Evolutionary conservation across 2,113 vertebrate species (phyloP).

Genomic region (Hydropotes inermis): DNA sequence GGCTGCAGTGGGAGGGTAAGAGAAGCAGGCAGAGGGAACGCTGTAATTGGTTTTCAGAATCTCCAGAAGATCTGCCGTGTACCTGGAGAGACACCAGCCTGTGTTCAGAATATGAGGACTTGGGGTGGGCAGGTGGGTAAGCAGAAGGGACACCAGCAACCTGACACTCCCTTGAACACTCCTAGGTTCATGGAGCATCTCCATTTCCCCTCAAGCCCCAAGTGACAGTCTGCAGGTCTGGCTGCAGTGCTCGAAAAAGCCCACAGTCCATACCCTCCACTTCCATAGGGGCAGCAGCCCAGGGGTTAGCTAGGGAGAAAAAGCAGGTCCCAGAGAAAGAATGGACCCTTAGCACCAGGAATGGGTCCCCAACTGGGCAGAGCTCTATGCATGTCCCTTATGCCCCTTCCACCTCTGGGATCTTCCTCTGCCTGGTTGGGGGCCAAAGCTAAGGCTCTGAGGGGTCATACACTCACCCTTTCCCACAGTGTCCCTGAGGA

Average conservation of each 20-base stretch:
- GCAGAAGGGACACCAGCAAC: background rate
- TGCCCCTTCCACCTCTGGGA: background rate
- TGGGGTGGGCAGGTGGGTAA: rapidly evolving
- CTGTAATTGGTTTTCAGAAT: constrained; percentile 80
- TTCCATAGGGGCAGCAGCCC: background rate
- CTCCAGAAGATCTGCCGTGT: constrained; percentile 74
- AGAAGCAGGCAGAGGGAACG: constrained; percentile 79
- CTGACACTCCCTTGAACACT: background rate
- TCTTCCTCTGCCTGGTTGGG: background rate
- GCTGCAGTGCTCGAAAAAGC: background rate
- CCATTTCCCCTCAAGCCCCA: background rate
- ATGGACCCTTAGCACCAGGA: background rate
- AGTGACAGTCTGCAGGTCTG: background rate
- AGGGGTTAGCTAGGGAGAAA: background rate
- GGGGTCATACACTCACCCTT: background rate
- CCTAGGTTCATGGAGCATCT: background rate
- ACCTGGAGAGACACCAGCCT: constrained; percentile 66
- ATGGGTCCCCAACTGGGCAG: background rate
- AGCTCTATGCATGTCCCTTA: background rate
- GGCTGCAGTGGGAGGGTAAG: constrained; percentile 74
- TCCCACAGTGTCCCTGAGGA: background rate
- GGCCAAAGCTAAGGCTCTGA: background rate
- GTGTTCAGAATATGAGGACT: background rate
- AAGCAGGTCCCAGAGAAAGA: background rate
- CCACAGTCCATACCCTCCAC: background rate